These are phyloP conservation scores for Conistra vaccinii DNA, from an alignment of 2,888 invertebrate species.

Conservation along the genomic window DNA sequence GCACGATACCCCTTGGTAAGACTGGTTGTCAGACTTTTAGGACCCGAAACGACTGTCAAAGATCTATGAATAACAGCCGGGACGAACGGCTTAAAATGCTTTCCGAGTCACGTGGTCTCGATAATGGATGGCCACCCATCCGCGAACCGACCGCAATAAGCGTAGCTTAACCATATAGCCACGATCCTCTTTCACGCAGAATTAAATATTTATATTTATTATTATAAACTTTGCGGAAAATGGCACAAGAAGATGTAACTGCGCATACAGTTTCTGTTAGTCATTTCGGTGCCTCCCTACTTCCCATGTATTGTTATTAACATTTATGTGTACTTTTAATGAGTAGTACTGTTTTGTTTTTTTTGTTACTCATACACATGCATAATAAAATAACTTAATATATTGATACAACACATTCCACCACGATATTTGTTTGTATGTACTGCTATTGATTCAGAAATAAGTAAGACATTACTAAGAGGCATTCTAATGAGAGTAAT, in stretches of 20 bases:
- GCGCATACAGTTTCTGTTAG: slow-evolving; percentile 30
- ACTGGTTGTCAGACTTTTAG: neutral
- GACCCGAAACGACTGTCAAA: neutral
- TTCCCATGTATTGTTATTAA: slow-evolving; percentile 53
- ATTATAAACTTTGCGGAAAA: slow-evolving; percentile 16
- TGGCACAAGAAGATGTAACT: slow-evolving; percentile 19
- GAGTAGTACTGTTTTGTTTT: slow-evolving; percentile 26
- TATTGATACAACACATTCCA: neutral
- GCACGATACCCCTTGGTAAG: neutral
- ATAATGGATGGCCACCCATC: no score
- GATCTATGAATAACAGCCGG: neutral
- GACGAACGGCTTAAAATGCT: neutral
- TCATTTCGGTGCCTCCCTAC: slow-evolving; percentile 51
- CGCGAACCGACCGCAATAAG: no score
- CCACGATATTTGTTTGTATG: neutral
- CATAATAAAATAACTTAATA: neutral
- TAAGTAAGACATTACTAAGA: slow-evolving; percentile 12
- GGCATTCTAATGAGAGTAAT: slow-evolving; percentile 21
- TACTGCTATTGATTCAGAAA: slow-evolving; percentile 16
- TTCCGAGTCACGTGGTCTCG: no score
- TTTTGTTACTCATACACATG: slow-evolving; percentile 7
- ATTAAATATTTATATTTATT: neutral
- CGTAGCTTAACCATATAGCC: neutral
- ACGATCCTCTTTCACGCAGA: neutral
- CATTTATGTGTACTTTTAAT: slow-evolving; percentile 30